Evolutionary conservation across 2,797 vertebrate genomes (phyloP), one percentile per base, ranked within the genome.

Genomic region (Oreortyx pictus): DNA sequence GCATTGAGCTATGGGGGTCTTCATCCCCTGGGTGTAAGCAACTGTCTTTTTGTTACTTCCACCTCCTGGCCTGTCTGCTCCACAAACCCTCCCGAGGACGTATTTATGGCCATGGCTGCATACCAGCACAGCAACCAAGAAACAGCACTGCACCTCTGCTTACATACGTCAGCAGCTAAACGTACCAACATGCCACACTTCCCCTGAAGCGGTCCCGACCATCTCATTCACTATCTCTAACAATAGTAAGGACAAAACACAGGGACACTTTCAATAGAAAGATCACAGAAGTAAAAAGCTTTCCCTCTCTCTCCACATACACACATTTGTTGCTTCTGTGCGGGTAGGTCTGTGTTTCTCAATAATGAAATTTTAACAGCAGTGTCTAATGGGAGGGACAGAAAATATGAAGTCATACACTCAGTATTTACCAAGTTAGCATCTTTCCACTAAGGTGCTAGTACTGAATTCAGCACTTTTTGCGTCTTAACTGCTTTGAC

Each of bases 201-300:
- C 11, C 9, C 65, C 39, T 78, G 72, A 74, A 90, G 57, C 70
- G 29, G 52, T 79, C 86, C 80, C 54, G 75, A 39, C 65, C 52
- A 87, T 68, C 68, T 72, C 37, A 62, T 79, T 81, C 61, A 62
- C 84, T 78, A 86, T 60, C 71, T 82, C 86, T 72, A 92, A 78
- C n/a, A 78, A 87, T 33, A 94, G 35, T 71, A 86, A 78, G 50
- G 65, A 88, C 62, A 86, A 68, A 89, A 60, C 66, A 64, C 12
- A 16, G 47, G 18, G 59, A 86, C 27, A 41, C 1, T 3, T 62
- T n/a, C 47, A 91, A 27, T 46, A 22, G 44, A 76, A 93, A 73
- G 47, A 39, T 17, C 15, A 67, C 22, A 82, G 52, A 80, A 76
- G 47, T 37, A 64, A 90, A 82, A 8, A 76, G 56, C 43, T 31